phyloP scores from a whole-genome alignment of 2,888 invertebrate species.

The Nebria salina region DNA sequence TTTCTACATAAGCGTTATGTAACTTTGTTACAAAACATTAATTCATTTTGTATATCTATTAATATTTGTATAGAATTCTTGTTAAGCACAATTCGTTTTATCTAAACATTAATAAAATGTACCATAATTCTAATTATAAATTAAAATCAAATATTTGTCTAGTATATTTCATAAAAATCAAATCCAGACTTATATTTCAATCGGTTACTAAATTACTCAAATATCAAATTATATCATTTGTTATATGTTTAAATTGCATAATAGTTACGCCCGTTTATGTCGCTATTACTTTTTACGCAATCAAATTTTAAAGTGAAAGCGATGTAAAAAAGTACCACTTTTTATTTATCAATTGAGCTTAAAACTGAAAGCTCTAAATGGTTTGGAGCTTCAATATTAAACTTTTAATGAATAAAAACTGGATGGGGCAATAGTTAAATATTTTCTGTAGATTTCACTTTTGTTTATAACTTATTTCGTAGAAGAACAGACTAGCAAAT shows the following conservation, averaged over 20 bases:
- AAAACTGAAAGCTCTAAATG: too few relatives aligned
- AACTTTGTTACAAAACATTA: constrained; percentile 13
- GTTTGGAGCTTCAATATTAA: too few relatives aligned
- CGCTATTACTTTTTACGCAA: too few relatives aligned
- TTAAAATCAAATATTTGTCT: constrained; percentile 13
- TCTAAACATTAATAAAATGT: constrained; percentile 43
- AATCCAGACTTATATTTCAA: not conserved
- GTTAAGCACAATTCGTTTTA: constrained; percentile 42
- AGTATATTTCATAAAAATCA: not conserved
- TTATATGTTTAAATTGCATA: not conserved
- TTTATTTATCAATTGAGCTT: too few relatives aligned
- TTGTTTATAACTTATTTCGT: too few relatives aligned
- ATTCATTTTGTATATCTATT: constrained; percentile 38
- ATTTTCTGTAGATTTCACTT: too few relatives aligned
- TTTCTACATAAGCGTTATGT: not conserved
- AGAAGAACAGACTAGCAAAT: too few relatives aligned
- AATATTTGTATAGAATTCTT: constrained; percentile 40
- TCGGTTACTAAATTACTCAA: not conserved
- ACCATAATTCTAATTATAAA: constrained; percentile 43
- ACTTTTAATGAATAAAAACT: too few relatives aligned
- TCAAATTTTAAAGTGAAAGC: too few relatives aligned
- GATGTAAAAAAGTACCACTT: too few relatives aligned
- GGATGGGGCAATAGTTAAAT: too few relatives aligned
- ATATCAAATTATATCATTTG: not conserved
- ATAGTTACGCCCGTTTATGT: too few relatives aligned